These are phyloP conservation scores for Casuarius casuarius DNA, from an alignment of 2,113 vertebrate species.

Conservation along the genomic window DNA sequence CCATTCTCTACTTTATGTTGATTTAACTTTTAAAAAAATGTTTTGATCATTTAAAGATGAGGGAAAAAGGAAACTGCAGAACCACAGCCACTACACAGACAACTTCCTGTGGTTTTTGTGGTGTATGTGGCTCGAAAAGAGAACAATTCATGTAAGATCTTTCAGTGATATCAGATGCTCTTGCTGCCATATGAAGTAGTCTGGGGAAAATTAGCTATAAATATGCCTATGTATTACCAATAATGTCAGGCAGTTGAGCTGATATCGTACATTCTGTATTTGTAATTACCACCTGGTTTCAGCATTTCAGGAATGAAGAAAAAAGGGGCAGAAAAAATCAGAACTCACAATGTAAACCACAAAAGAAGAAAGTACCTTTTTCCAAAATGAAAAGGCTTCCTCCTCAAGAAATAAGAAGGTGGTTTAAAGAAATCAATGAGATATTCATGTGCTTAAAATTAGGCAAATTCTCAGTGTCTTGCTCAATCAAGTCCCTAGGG, in stretches of 20 bases:
- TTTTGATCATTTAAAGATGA: slow-evolving; percentile 45
- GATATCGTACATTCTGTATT: not conserved
- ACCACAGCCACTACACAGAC: slow-evolving; percentile 72
- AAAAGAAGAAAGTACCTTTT: not conserved
- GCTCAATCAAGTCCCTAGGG: not conserved
- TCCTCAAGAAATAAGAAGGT: not conserved
- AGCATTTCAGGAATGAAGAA: not conserved
- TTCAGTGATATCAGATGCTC: not conserved
- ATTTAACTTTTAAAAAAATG: slow-evolving; percentile 59
- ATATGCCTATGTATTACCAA: not conserved
- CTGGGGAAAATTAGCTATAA: not conserved
- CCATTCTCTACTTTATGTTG: not conserved
- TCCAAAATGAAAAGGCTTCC: not conserved
- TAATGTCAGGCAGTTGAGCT: not conserved
- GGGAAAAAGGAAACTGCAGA: slow-evolving; percentile 72
- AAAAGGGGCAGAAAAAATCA: slow-evolving; percentile 10
- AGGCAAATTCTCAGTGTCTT: not conserved
- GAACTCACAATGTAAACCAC: not conserved
- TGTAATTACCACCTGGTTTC: not conserved
- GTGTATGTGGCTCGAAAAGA: slow-evolving; percentile 53
- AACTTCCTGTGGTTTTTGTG: slow-evolving; percentile 80
- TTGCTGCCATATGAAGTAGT: not conserved
- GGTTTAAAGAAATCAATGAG: not conserved
- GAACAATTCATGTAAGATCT: not conserved
- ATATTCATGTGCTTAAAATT: not conserved